Conservation (phyloP, 2,113 vertebrate species). For the Nothoprocta perdicaria region DNA sequence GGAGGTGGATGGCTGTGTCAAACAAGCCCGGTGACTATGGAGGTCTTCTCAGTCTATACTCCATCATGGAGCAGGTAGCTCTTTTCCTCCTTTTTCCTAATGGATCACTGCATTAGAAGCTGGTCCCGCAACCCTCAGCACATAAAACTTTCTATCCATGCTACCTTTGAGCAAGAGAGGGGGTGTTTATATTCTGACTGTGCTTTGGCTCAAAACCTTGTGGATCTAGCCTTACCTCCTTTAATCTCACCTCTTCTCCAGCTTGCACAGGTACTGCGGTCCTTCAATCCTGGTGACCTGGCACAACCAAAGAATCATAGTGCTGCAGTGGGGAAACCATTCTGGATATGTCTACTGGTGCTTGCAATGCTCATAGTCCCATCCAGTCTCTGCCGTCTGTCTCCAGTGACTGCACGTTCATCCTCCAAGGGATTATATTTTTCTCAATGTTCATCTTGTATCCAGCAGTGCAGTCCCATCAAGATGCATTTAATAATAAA, state of each 20-base stretch:
- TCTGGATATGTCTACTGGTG: too few relatives aligned
- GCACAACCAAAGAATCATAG: too few relatives aligned
- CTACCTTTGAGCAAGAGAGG: too few relatives aligned
- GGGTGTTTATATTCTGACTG: not conserved
- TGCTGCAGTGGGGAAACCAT: too few relatives aligned
- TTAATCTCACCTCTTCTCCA: not conserved
- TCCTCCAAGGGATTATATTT: fast-evolving
- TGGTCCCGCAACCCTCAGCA: not conserved
- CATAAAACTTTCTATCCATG: not conserved
- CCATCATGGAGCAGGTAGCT: fast-evolving
- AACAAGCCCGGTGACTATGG: fast-evolving
- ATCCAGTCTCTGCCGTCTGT: too few relatives aligned
- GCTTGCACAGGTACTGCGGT: too few relatives aligned
- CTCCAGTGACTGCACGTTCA: fast-evolving
- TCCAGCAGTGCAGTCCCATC: fast-evolving
- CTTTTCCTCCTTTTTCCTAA: too few relatives aligned
- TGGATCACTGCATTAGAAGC: not conserved
- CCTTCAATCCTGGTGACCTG: too few relatives aligned
- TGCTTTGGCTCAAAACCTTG: not conserved
- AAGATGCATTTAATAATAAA: not conserved
- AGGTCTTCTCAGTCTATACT: fast-evolving
- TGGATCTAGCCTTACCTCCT: not conserved
- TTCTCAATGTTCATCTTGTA: not conserved
- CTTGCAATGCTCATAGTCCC: too few relatives aligned
- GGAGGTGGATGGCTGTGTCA: not conserved